Percentiles rank a stretch among this genome's conserved stretches.
These are phyloP conservation scores for Eubucco bourcierii DNA, from an alignment of 2,113 vertebrate genomes.

Conservation along the genomic window DNA sequence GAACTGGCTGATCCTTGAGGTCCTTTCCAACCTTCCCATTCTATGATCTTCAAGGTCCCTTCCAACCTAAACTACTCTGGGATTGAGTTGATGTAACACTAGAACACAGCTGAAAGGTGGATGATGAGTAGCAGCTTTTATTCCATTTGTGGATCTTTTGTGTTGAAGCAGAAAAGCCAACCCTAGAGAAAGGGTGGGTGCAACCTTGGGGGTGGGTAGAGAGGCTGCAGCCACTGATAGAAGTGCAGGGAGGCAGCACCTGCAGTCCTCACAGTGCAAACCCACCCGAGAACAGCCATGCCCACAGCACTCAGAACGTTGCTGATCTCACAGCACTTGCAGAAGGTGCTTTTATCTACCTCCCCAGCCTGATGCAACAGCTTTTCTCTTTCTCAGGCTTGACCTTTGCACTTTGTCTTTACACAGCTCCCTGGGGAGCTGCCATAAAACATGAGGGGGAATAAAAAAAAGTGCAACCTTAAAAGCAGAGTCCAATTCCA, in stretches of 20 bases:
- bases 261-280: not conserved
- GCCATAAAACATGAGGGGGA: not conserved
- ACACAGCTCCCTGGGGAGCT: not conserved
- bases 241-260: accelerated
- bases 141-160: not conserved
- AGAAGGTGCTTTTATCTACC: accelerated
- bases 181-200: not conserved
- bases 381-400: not conserved
- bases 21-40: too few species aligned
- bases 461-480: not conserved
- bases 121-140: not conserved
- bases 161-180: not conserved
- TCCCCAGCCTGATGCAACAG: not conserved
- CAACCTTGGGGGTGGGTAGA: not conserved
- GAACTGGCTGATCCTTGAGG: too few species aligned
- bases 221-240: accelerated
- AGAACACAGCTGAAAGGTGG: not conserved
- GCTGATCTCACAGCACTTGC: not conserved
- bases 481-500: not conserved
- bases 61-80: too few species aligned
- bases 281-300: accelerated
- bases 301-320: accelerated
- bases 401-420: not conserved
- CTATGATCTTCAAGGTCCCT: too few species aligned
- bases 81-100: not conserved